Conservation (phyloP, 1,140 invertebrate species). For the Drosophila sturtevanti region DNA sequence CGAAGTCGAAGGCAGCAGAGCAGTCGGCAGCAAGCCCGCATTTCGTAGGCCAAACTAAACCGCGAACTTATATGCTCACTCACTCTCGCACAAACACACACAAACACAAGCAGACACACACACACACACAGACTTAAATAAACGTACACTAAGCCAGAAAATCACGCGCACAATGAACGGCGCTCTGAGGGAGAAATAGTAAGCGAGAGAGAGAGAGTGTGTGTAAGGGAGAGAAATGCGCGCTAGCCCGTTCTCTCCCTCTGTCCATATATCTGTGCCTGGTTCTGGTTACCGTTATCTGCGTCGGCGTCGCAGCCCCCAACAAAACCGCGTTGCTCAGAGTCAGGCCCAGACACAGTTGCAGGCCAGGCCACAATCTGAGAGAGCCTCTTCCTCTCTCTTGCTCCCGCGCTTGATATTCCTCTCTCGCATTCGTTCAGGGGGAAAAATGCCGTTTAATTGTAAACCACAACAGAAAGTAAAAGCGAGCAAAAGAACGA, state of each 20-base stretch:
- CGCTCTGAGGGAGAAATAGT: not conserved
- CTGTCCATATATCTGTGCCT: slow-evolving; percentile 23
- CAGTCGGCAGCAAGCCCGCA: slow-evolving; percentile 68
- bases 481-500: slow-evolving; percentile 68
- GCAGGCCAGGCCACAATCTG: slow-evolving; percentile 44
- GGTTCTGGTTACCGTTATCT: slow-evolving; percentile 68
- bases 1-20: slow-evolving; percentile 56
- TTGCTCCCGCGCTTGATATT: not conserved
- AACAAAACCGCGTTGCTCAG: slow-evolving; percentile 30
- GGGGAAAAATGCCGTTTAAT: slow-evolving; percentile 77
- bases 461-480: slow-evolving; percentile 70
- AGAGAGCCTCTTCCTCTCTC: slow-evolving; percentile 15
- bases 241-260: slow-evolving; percentile 27
- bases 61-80: slow-evolving; percentile 17
- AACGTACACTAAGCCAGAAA: slow-evolving; percentile 64
- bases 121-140: slow-evolving; percentile 30
- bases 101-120: too few relatives aligned
- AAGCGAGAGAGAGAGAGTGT: not conserved
- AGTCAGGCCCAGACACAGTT: slow-evolving; percentile 40
- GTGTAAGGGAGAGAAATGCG: not conserved
- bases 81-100: slow-evolving; percentile 30
- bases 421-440: slow-evolving; percentile 43
- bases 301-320: slow-evolving; percentile 59
- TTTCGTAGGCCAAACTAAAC: slow-evolving; percentile 47
- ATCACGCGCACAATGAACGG: slow-evolving; percentile 61